A percentile compares a stretch with the other conserved stretches of the same genome.
These are phyloP conservation scores for Hyla sarda DNA, from an alignment of 2,113 vertebrate species.

Conservation along the genomic window DNA sequence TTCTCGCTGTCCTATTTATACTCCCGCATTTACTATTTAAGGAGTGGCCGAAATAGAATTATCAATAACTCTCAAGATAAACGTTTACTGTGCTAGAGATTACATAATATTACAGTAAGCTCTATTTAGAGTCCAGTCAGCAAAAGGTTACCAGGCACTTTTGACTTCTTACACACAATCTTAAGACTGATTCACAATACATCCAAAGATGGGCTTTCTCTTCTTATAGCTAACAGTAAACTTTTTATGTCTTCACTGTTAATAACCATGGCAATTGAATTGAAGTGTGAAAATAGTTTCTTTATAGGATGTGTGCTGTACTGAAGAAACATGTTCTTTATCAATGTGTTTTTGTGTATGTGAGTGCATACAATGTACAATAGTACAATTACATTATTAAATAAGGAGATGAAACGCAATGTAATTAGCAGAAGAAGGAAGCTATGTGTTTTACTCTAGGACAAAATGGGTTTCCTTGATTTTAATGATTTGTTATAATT, in stretches of 20 bases:
- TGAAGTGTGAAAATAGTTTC: conserved; percentile 37
- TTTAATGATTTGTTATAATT: neutral
- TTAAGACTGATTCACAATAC: conserved; percentile 27
- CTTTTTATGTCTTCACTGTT: conserved; percentile 28
- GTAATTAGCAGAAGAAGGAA: neutral
- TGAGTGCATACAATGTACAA: neutral
- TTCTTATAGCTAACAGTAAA: conserved; percentile 11
- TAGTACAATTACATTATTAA: neutral
- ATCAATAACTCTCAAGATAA: neutral
- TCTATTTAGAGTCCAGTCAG: conserved; percentile 16
- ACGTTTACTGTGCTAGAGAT: neutral
- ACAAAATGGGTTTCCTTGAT: neutral
- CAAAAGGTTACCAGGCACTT: neutral
- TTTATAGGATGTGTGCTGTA: neutral
- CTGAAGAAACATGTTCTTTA: neutral
- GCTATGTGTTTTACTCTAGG: neutral
- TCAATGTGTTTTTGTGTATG: conserved; percentile 8
- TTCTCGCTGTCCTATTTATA: neutral
- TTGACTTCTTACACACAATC: neutral
- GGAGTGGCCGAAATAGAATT: neutral
- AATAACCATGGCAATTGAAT: conserved; percentile 23
- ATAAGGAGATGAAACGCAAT: neutral
- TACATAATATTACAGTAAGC: conserved; percentile 40
- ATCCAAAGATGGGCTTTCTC: conserved; percentile 16
- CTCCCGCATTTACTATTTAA: neutral